Conservation (phyloP, 2,888 invertebrate genomes). For the Apomyelois bistriatella region DNA sequence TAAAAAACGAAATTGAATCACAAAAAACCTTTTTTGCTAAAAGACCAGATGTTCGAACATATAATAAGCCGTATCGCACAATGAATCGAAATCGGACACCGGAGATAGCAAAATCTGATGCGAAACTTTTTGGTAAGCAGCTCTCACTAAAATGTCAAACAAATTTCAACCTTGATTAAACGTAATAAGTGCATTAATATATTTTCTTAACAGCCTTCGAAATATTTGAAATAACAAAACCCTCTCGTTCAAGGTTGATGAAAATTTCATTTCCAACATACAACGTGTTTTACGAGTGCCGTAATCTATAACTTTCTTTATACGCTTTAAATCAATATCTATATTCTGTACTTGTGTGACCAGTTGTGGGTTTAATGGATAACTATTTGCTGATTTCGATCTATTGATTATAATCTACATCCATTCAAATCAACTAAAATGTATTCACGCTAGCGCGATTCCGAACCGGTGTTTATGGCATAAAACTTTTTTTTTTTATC, state of each 20-base stretch:
- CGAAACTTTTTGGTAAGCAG: constrained; percentile 46
- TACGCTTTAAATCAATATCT: constrained; percentile 19
- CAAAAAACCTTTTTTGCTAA: constrained; percentile 53
- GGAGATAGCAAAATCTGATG: constrained; percentile 72
- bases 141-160: constrained; percentile 29
- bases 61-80: constrained; percentile 79
- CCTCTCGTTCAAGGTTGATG: neutral
- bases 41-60: constrained; percentile 73
- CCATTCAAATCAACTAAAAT: constrained; percentile 58
- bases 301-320: constrained; percentile 7
- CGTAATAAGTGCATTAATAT: neutral
- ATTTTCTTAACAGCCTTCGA: neutral
- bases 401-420: constrained; percentile 57
- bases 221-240: neutral
- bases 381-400: constrained; percentile 63
- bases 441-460: constrained; percentile 48
- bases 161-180: constrained; percentile 35
- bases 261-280: constrained; percentile 24
- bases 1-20: constrained; percentile 45
- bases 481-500: constrained; percentile 38
- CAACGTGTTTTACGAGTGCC: constrained; percentile 1
- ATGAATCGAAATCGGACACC: constrained; percentile 78
- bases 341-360: constrained; percentile 34
- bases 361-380: constrained; percentile 51
- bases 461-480: constrained; percentile 42